These are phyloP conservation scores for Thecocarcelia acutangulata DNA, from an alignment of 2,888 invertebrate species.

Conservation along the genomic window DNA sequence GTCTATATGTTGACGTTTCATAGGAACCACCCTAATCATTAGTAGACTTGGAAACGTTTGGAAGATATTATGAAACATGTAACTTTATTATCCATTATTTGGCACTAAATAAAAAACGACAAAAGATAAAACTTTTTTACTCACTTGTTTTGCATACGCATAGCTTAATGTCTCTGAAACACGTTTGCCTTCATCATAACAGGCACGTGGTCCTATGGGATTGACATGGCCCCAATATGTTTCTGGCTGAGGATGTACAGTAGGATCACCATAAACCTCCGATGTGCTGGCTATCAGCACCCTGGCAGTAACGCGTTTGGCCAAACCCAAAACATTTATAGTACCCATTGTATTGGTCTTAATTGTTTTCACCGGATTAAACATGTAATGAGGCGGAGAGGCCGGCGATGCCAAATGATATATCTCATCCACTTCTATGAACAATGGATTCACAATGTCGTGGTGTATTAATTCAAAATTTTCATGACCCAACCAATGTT, in stretches of 20 bases:
- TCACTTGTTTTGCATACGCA: conserved; percentile 95
- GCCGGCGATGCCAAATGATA: conserved; percentile 99
- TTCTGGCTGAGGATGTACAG: conserved; percentile 98
- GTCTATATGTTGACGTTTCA: too few relatives aligned
- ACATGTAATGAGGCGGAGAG: conserved; percentile 99
- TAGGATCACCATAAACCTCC: conserved; percentile 99
- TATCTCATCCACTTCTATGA: conserved; percentile 98
- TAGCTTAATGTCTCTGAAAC: conserved; percentile 97
- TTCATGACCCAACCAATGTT: conserved; percentile 99
- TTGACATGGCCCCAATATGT: conserved; percentile 99
- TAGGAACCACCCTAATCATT: too few relatives aligned
- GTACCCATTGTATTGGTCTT: conserved; percentile 98
- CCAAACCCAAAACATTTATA: conserved; percentile 95
- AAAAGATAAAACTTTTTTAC: conserved; percentile 10
- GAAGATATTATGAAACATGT: too few relatives aligned
- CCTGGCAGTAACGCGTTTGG: conserved; percentile 94
- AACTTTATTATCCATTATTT: too few relatives aligned
- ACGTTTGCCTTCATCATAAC: conserved; percentile 99
- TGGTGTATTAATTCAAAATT: conserved; percentile 99
- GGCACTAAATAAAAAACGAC: too few relatives aligned
- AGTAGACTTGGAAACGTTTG: too few relatives aligned
- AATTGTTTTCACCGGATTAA: conserved; percentile 99
- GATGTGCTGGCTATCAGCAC: conserved; percentile 98
- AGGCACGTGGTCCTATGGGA: conserved; percentile 97
- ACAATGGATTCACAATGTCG: conserved; percentile 98